Percentiles rank a stretch among this genome's conserved stretches.
These are phyloP conservation scores for Macroglossus sobrinus DNA, from an alignment of 2,113 vertebrate genomes.

Conservation along the genomic window DNA sequence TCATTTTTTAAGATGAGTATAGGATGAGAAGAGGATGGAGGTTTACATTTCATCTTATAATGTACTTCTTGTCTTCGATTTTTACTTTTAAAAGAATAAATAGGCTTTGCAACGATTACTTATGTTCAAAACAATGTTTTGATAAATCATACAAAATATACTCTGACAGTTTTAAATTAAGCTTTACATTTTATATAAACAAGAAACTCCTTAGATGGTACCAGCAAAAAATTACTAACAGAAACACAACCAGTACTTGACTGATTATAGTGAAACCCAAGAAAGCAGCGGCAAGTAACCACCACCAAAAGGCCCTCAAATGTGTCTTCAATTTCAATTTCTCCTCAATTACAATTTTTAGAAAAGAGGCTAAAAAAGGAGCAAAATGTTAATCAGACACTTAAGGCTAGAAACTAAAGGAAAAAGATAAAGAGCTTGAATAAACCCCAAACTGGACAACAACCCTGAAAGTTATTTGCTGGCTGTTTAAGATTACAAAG, in stretches of 20 bases:
- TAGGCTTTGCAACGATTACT: neutral
- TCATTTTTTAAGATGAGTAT: neutral
- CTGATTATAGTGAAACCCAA: neutral
- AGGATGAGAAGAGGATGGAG: neutral
- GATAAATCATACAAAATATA: neutral
- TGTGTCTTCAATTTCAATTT: neutral
- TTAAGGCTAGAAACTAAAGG: neutral
- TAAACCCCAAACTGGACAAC: neutral
- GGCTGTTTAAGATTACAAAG: neutral
- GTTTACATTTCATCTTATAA: neutral
- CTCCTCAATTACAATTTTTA: neutral
- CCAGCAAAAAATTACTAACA: neutral
- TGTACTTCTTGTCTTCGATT: neutral
- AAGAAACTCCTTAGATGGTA: neutral
- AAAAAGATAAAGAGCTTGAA: neutral
- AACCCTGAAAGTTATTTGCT: neutral
- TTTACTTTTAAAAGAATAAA: neutral
- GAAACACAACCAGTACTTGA: neutral
- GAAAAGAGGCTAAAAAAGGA: neutral
- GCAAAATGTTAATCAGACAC: neutral
- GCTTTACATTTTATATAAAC: neutral
- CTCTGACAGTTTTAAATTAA: neutral
- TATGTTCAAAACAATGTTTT: neutral
- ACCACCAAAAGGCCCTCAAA: neutral
- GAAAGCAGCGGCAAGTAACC: neutral